These are phyloP conservation scores for Habropoda laboriosa DNA, from an alignment of 1,140 invertebrate species.

Conservation along the genomic window DNA sequence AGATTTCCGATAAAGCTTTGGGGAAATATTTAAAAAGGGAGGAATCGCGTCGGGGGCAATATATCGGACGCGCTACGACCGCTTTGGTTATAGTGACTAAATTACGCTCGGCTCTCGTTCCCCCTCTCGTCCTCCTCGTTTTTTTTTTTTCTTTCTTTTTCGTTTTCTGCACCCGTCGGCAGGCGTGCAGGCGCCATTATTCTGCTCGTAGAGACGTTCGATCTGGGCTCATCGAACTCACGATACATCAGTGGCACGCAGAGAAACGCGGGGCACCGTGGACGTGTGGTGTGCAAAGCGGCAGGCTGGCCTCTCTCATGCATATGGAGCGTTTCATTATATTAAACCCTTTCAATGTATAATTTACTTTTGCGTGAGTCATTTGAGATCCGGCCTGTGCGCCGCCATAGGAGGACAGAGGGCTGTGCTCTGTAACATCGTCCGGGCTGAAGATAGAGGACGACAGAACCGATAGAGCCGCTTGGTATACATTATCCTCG, in stretches of 20 bases:
- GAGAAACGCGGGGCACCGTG: constrained; percentile 74
- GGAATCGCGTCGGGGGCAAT: constrained; percentile 50
- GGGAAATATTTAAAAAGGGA: constrained; percentile 52
- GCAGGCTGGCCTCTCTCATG: constrained; percentile 81
- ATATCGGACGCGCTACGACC: constrained; percentile 54
- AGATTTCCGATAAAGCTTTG: constrained; percentile 24
- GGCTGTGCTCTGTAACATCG: constrained; percentile 62
- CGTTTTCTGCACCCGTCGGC: constrained; percentile 43
- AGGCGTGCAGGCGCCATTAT: constrained; percentile 63
- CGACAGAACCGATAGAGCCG: constrained; percentile 52
- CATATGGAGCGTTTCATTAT: constrained; percentile 87
- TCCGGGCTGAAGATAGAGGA: constrained; percentile 68
- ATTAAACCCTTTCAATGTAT: constrained; percentile 87
- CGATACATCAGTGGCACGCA: constrained; percentile 75
- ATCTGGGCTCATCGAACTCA: constrained; percentile 71
- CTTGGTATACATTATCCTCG: constrained; percentile 76
- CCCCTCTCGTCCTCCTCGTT: background rate
- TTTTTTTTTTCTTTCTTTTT: constrained; percentile 15
- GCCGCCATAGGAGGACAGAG: constrained; percentile 53
- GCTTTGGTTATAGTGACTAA: constrained; percentile 64
- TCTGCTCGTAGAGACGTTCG: constrained; percentile 64
- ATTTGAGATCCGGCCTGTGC: constrained; percentile 80
- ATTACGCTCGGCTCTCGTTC: constrained; percentile 47
- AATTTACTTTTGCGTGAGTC: constrained; percentile 87
- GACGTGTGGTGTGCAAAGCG: constrained; percentile 72